phyloP scores from a whole-genome alignment of 2,797 vertebrate species.

The Cebuella pygmaea region DNA sequence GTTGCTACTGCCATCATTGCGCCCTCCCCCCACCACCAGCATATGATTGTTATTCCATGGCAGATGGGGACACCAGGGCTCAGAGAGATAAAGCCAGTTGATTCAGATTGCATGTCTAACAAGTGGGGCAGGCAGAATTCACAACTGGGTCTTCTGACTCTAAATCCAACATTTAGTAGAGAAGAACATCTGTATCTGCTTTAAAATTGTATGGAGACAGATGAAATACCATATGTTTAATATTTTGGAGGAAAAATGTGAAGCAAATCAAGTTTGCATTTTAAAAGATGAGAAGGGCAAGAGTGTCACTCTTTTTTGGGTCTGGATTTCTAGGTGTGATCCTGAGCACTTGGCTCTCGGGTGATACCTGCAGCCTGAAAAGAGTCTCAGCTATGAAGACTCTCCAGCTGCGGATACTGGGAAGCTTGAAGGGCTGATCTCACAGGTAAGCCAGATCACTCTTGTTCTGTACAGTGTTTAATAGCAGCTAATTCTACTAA shows the following conservation, averaged over 20 bases:
- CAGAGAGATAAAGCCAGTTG: not conserved
- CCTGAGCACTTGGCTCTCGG: not conserved
- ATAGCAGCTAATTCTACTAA: not conserved
- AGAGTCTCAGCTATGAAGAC: not conserved
- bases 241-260: conserved; percentile 58
- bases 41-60: not conserved
- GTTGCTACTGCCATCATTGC: too few species aligned
- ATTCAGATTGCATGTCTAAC: not conserved
- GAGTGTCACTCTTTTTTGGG: conserved; percentile 1
- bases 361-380: not conserved
- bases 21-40: not conserved
- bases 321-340: not conserved
- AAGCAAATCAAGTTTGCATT: conserved; percentile 66
- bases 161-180: conserved; percentile 45
- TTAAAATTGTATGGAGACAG: conserved; percentile 62
- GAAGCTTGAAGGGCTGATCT: not conserved
- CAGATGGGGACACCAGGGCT: not conserved
- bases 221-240: conserved; percentile 68
- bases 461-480: not conserved
- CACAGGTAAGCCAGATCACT: not conserved
- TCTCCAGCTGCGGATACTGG: too few species aligned
- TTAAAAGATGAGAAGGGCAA: conserved; percentile 59
- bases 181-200: conserved; percentile 67
- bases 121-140: conserved; percentile 9
- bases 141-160: conserved; percentile 18